Evolutionary conservation across 2,113 vertebrate genomes (phyloP).

Genomic region (Pterocles orientalis): DNA sequence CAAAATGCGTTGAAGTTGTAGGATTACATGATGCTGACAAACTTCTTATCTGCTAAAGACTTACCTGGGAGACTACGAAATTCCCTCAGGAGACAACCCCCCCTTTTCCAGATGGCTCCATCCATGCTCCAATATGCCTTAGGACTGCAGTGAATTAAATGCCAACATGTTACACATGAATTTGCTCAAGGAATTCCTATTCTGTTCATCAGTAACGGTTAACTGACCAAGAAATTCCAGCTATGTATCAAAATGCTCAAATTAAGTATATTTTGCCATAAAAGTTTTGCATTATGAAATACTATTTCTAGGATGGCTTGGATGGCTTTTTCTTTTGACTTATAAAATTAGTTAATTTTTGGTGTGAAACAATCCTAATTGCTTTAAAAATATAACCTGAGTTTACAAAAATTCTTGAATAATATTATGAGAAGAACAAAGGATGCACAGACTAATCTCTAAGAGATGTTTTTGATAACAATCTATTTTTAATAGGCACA

Average conservation of each 20-base stretch:
- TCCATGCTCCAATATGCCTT: not conserved
- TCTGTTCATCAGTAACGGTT: not conserved
- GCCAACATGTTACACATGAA: not conserved
- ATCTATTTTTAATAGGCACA: not conserved
- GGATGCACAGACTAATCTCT: not conserved
- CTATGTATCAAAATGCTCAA: not conserved
- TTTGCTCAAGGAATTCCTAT: not conserved
- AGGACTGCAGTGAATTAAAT: not conserved
- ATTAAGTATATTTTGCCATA: not conserved
- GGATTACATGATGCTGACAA: not conserved
- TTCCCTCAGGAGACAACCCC: not conserved
- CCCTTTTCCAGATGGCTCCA: not conserved
- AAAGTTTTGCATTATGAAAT: not conserved
- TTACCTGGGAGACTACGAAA: not conserved
- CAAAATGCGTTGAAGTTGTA: not conserved
- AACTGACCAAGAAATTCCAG: conserved; percentile 15
- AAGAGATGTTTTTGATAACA: not conserved
- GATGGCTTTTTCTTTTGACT: not conserved
- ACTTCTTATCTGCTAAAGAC: not conserved
- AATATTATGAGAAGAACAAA: not conserved
- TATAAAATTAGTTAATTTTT: not conserved
- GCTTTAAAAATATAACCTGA: not conserved
- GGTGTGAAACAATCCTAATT: not conserved
- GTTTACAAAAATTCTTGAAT: not conserved
- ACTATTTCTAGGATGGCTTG: not conserved